These are phyloP conservation scores for Cheilosia pagana DNA, from an alignment of 2,888 invertebrate genomes.

Conservation along the genomic window DNA sequence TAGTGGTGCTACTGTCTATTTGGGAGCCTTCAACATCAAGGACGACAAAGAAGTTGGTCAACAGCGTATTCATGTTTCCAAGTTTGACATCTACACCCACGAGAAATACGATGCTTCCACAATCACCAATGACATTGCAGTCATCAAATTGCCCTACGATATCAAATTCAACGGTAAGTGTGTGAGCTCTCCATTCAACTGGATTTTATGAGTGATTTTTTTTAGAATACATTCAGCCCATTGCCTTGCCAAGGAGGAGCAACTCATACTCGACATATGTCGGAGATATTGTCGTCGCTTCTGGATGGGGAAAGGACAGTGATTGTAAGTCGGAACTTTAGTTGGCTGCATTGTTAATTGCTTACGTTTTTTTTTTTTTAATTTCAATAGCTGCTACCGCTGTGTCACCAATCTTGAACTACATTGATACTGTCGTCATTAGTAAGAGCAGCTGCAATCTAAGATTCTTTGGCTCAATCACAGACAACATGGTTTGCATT, in stretches of 20 bases:
- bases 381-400: conserved; percentile 34
- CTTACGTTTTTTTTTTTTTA: neutral
- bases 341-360: too few species aligned
- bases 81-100: conserved; percentile 75
- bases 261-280: conserved; percentile 74
- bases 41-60: conserved; percentile 73
- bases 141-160: conserved; percentile 76
- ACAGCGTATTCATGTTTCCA: conserved; percentile 69
- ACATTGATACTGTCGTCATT: conserved; percentile 77
- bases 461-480: conserved; percentile 71
- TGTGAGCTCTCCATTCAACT: too few species aligned
- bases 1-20: conserved; percentile 73
- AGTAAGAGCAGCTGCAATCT: conserved; percentile 73
- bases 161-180: conserved; percentile 81
- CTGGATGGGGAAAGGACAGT: conserved; percentile 80
- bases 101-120: conserved; percentile 70
- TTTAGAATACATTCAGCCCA: conserved; percentile 77
- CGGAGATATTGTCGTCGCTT: conserved; percentile 77
- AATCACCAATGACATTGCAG: conserved; percentile 78
- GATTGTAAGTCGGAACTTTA: conserved; percentile 75
- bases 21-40: conserved; percentile 76
- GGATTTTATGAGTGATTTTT: neutral
- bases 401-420: conserved; percentile 76
- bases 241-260: conserved; percentile 77
- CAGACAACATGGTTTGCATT: conserved; percentile 80